These are phyloP conservation scores for Drosophila equinoxialis DNA, from an alignment of 1,140 invertebrate genomes.

Conservation along the genomic window DNA sequence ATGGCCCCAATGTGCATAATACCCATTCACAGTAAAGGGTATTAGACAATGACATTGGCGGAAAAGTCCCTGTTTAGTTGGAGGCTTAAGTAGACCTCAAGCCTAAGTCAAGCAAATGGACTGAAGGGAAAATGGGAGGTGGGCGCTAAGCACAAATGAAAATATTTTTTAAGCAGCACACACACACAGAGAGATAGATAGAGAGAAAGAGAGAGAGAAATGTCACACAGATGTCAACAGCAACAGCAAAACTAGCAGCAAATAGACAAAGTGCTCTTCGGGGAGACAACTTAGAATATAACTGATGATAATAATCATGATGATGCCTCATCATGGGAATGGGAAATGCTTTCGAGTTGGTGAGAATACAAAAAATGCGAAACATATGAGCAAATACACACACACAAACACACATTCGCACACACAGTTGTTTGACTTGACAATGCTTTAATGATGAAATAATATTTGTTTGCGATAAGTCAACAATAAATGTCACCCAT, in stretches of 20 bases:
- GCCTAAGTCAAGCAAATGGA: conserved; percentile 15
- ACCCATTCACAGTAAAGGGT: background rate
- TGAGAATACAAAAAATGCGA: background rate
- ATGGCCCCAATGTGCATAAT: background rate
- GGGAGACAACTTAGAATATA: conserved; percentile 6
- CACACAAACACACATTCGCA: background rate
- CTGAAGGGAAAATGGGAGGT: background rate
- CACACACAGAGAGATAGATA: background rate
- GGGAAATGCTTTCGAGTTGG: too few relatives aligned
- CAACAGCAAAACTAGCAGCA: conserved; percentile 41
- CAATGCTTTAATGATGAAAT: conserved; percentile 43
- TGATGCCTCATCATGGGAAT: background rate
- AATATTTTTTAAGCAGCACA: conserved; percentile 49
- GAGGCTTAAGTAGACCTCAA: conserved; percentile 11
- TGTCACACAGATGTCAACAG: conserved; percentile 56
- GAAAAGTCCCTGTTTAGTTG: conserved; percentile 12
- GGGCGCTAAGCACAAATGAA: conserved; percentile 56
- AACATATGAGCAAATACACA: conserved; percentile 52
- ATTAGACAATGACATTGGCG: conserved; percentile 8
- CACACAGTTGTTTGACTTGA: background rate
- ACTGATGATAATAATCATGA: conserved; percentile 22
- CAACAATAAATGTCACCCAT: conserved; percentile 27
- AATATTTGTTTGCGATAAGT: conserved; percentile 57
- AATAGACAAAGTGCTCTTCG: conserved; percentile 14
- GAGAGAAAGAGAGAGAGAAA: conserved; percentile 5